phyloP scores from a whole-genome alignment of 2,113 vertebrate genomes.

The Guaruba guarouba region DNA sequence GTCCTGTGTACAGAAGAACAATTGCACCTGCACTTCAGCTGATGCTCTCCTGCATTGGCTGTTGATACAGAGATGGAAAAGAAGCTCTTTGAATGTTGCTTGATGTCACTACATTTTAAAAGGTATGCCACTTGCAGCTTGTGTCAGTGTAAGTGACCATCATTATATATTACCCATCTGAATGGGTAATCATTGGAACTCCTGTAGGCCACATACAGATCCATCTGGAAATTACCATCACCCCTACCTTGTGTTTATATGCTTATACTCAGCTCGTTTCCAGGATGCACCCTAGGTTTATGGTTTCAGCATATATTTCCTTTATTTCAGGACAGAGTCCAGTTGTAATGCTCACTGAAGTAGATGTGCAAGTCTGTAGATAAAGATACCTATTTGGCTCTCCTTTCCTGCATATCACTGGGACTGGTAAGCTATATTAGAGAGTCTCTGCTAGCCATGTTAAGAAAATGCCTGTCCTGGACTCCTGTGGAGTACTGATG shows the following conservation, averaged over 20 bases:
- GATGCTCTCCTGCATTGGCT: not conserved
- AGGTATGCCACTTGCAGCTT: not conserved
- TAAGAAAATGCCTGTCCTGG: not conserved
- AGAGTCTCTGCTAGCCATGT: not conserved
- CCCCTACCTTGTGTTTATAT: not conserved
- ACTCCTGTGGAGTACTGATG: not conserved
- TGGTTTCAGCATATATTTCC: not conserved
- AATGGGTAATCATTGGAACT: not conserved
- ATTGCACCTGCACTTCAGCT: not conserved
- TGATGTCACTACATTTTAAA: not conserved
- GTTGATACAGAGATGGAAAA: not conserved
- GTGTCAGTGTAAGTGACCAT: not conserved
- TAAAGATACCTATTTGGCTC: not conserved
- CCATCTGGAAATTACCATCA: not conserved
- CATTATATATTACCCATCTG: not conserved
- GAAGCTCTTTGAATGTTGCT: not conserved
- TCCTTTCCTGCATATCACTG: not conserved
- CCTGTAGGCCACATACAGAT: not conserved
- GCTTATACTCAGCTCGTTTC: not conserved
- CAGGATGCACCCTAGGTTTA: not conserved
- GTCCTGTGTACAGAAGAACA: not conserved
- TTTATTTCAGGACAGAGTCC: not conserved
- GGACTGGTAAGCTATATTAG: not conserved
- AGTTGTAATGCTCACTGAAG: not conserved
- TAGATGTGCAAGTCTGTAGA: not conserved